phyloP scores from a whole-genome alignment of 2,797 vertebrate species.

The Enteromius anoplus region DNA sequence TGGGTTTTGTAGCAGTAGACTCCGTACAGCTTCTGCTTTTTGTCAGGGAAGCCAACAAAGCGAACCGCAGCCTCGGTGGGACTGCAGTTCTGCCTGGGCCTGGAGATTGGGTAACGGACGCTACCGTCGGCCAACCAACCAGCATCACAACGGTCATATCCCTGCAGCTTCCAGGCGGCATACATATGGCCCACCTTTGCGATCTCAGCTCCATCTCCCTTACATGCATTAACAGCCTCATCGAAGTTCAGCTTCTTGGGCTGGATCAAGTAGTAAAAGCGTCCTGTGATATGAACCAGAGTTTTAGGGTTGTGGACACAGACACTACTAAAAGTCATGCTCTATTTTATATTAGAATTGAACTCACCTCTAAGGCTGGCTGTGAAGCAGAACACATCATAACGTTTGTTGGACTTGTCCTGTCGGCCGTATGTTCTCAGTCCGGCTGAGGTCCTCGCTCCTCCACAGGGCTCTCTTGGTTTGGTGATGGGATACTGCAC shows the following conservation, averaged over 20 bases:
- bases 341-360: background rate
- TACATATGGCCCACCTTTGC: slow-evolving; percentile 94
- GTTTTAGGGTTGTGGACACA: background rate
- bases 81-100: slow-evolving; percentile 92
- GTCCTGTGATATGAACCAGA: slow-evolving; percentile 74
- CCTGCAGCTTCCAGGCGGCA: slow-evolving; percentile 91
- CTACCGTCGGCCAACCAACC: slow-evolving; percentile 97
- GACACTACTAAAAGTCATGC: too few relatives aligned
- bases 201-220: slow-evolving; percentile 84
- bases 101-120: slow-evolving; percentile 93
- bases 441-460: slow-evolving; percentile 80
- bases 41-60: slow-evolving; percentile 89
- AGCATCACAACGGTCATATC: slow-evolving; percentile 91
- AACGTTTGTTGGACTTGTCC: slow-evolving; percentile 82
- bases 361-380: slow-evolving; percentile 82
- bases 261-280: slow-evolving; percentile 90
- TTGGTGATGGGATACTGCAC: slow-evolving; percentile 94
- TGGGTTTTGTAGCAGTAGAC: slow-evolving; percentile 90
- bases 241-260: slow-evolving; percentile 86
- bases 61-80: slow-evolving; percentile 90
- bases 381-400: slow-evolving; percentile 93
- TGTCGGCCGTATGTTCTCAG: slow-evolving; percentile 89
- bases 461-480: slow-evolving; percentile 89
- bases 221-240: slow-evolving; percentile 88
- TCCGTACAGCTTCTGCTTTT: slow-evolving; percentile 89